phyloP scores from a whole-genome alignment of 2,888 invertebrate species.

The Gerris lacustris region DNA sequence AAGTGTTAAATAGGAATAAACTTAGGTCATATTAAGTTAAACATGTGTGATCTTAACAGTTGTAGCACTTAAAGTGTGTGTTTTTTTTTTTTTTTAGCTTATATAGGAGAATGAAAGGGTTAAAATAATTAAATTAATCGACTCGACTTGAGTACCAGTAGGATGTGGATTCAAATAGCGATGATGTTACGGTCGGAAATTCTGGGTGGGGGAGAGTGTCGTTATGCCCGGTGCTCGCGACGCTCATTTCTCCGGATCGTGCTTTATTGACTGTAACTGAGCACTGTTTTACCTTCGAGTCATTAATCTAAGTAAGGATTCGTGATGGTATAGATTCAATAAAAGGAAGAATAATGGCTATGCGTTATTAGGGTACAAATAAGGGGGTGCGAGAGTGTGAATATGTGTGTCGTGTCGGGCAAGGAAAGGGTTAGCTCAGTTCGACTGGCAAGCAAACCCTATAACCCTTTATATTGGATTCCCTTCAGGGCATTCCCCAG shows the following conservation, averaged over 20 bases:
- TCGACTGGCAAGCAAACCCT: background rate
- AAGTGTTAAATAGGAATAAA: too few relatives aligned
- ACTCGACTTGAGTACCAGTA: too few relatives aligned
- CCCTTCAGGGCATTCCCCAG: conserved; percentile 3
- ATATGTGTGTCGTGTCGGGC: background rate
- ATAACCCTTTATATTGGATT: background rate
- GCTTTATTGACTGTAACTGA: background rate
- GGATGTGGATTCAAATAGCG: too few relatives aligned
- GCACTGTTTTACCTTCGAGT: background rate
- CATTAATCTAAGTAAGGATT: background rate
- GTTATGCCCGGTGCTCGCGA: too few relatives aligned
- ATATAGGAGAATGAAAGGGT: too few relatives aligned
- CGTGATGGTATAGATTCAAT: background rate
- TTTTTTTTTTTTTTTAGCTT: too few relatives aligned
- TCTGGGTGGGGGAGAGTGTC: too few relatives aligned
- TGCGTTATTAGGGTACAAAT: conserved; percentile 3
- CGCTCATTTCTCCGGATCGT: background rate
- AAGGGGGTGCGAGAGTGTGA: background rate
- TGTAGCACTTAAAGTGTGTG: too few relatives aligned
- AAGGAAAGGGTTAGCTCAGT: background rate
- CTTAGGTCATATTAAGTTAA: too few relatives aligned
- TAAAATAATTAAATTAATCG: too few relatives aligned
- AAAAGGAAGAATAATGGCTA: conserved; percentile 1
- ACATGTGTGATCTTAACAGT: too few relatives aligned
- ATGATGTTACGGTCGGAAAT: too few relatives aligned